A percentile compares a stretch with the other conserved stretches of the same genome.
Evolutionary conservation across 2,888 invertebrate species (phyloP).

Genomic region (Panopea generosa): DNA sequence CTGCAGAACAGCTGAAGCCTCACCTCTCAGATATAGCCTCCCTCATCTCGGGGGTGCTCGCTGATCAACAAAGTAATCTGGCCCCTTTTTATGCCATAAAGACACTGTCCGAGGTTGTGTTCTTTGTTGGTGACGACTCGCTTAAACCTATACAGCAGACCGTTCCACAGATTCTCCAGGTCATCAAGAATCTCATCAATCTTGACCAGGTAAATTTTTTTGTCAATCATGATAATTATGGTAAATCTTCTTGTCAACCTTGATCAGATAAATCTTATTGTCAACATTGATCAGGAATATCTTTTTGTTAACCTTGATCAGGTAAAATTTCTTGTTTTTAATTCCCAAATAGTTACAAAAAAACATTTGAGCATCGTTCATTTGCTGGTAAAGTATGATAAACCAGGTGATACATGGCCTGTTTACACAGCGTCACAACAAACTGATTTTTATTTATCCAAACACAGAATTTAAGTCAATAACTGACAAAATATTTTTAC

Average conservation of each 20-base stretch:
- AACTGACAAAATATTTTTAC: too few species aligned
- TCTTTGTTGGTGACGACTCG: slow-evolving; percentile 89
- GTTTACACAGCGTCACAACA: too few species aligned
- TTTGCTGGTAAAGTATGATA: too few species aligned
- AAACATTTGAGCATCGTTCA: too few species aligned
- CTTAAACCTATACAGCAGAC: slow-evolving; percentile 86
- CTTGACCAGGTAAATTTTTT: slow-evolving; percentile 82
- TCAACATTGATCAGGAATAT: too few species aligned
- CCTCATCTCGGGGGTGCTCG: slow-evolving; percentile 86
- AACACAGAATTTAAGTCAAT: too few species aligned
- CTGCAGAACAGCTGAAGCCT: slow-evolving; percentile 90
- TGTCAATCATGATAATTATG: too few species aligned
- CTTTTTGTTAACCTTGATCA: slow-evolving; percentile 86
- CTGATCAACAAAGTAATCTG: slow-evolving; percentile 87
- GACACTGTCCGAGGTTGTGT: slow-evolving; percentile 89
- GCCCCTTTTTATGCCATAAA: slow-evolving; percentile 88
- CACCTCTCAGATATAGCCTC: slow-evolving; percentile 88
- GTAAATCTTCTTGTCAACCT: slow-evolving; percentile 86
- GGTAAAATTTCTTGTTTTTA: too few species aligned
- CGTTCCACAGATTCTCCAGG: slow-evolving; percentile 89
- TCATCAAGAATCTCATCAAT: slow-evolving; percentile 87
- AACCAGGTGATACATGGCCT: too few species aligned
- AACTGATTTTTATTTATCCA: too few species aligned
- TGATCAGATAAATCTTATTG: slow-evolving; percentile 83
- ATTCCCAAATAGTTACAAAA: too few species aligned